Evolutionary conservation across 1,140 invertebrate species (phyloP).

Genomic region (Aphaenogaster floridana): DNA sequence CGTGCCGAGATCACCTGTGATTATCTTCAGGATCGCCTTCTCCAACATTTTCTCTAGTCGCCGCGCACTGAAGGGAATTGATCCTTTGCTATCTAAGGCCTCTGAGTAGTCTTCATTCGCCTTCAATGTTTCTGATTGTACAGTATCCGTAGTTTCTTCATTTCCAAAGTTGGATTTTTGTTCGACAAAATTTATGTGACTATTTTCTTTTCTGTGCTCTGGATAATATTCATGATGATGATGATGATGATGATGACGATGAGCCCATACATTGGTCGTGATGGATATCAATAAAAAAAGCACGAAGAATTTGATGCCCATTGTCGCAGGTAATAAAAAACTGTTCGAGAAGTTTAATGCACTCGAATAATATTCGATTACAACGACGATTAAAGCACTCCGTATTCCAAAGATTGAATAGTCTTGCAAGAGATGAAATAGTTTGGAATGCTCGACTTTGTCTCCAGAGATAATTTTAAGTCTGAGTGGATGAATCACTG

Average conservation of each 20-base stretch:
- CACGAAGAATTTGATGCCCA: slow-evolving; percentile 52
- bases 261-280: slow-evolving; percentile 43
- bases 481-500: neutral
- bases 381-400: neutral
- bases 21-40: slow-evolving; percentile 84
- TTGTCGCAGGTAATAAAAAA: slow-evolving; percentile 9
- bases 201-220: slow-evolving; percentile 51
- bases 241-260: slow-evolving; percentile 55
- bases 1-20: slow-evolving; percentile 81
- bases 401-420: slow-evolving; percentile 3
- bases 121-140: neutral
- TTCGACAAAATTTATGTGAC: slow-evolving; percentile 27
- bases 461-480: slow-evolving; percentile 32
- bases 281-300: slow-evolving; percentile 46
- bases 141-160: slow-evolving; percentile 22
- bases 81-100: slow-evolving; percentile 59
- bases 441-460: neutral
- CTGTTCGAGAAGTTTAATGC: neutral
- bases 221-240: slow-evolving; percentile 44
- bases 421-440: neutral
- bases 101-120: slow-evolving; percentile 25
- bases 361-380: neutral
- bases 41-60: slow-evolving; percentile 84
- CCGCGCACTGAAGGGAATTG: slow-evolving; percentile 76
- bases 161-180: slow-evolving; percentile 33